Conservation (phyloP, 2,888 invertebrate genomes). For the Achlya flavicornis region DNA sequence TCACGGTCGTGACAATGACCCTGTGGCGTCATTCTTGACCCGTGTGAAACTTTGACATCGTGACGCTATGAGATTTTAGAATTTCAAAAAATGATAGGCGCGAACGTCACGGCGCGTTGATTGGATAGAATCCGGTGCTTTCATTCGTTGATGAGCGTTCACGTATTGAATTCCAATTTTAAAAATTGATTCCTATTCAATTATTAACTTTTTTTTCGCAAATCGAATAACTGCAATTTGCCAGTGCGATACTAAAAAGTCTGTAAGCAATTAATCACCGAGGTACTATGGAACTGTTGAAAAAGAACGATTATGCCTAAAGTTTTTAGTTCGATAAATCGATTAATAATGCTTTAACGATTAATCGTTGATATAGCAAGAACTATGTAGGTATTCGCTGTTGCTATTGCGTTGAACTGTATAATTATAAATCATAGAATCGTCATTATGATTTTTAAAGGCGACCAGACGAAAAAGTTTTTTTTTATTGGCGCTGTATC, state of each 20-base stretch:
- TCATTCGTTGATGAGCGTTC: slow-evolving; percentile 34
- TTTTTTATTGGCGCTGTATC: background rate
- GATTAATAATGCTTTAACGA: slow-evolving; percentile 9
- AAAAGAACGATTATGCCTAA: slow-evolving; percentile 7
- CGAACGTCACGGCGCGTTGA: slow-evolving; percentile 60
- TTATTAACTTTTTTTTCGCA: background rate
- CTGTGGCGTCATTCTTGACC: slow-evolving; percentile 57
- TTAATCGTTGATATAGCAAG: slow-evolving; percentile 3
- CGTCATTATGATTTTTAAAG: background rate
- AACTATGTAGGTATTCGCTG: slow-evolving; percentile 5
- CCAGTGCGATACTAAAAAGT: slow-evolving; percentile 6
- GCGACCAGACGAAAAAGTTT: background rate
- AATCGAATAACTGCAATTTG: slow-evolving; percentile 6
- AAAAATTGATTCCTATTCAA: slow-evolving; percentile 38
- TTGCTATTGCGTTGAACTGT: slow-evolving; percentile 2
- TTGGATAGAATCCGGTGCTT: slow-evolving; percentile 52
- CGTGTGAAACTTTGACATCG: slow-evolving; percentile 76
- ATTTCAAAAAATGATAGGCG: slow-evolving; percentile 48
- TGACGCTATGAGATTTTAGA: slow-evolving; percentile 60
- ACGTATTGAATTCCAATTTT: slow-evolving; percentile 38
- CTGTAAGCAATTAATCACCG: slow-evolving; percentile 3
- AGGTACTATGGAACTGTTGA: background rate
- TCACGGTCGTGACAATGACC: slow-evolving; percentile 58
- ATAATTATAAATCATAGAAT: slow-evolving; percentile 5
- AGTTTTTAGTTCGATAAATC: slow-evolving; percentile 3